Evolutionary conservation across 2,113 vertebrate genomes (phyloP).

Genomic region (Rhinolophus sinicus): DNA sequence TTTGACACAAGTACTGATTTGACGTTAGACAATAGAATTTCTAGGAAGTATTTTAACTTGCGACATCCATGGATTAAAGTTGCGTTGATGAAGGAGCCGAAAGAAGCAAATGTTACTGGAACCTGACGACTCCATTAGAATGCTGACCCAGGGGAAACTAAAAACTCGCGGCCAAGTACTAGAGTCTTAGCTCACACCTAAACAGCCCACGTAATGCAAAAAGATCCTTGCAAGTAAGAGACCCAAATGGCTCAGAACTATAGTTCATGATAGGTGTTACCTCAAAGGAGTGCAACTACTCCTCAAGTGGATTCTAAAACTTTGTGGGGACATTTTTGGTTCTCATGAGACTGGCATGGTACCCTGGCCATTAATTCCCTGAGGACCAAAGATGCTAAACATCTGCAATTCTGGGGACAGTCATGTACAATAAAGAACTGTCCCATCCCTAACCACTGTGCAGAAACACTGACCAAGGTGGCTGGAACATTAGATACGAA

Average conservation of each 20-base stretch:
- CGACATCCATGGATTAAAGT: not conserved
- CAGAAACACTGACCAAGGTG: not conserved
- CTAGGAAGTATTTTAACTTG: not conserved
- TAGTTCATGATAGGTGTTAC: not conserved
- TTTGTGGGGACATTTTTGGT: not conserved
- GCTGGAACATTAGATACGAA: not conserved
- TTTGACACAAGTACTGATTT: not conserved
- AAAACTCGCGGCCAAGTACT: not conserved
- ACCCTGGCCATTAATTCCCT: not conserved
- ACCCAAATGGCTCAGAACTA: not conserved
- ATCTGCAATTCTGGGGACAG: not conserved
- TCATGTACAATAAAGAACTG: not conserved
- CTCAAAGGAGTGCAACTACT: not conserved
- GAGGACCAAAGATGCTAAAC: not conserved
- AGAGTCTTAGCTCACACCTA: not conserved
- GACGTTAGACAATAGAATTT: not conserved
- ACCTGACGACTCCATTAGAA: not conserved
- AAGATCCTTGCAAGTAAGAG: not conserved
- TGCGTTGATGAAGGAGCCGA: not conserved
- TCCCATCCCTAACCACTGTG: not conserved
- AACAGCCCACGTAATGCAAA: not conserved
- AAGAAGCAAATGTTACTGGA: conserved; percentile 16
- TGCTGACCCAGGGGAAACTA: not conserved
- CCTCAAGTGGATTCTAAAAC: conserved; percentile 34
- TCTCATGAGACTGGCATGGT: not conserved